Conservation (phyloP, 2,888 invertebrate genomes). For the Cantharis rufa region DNA sequence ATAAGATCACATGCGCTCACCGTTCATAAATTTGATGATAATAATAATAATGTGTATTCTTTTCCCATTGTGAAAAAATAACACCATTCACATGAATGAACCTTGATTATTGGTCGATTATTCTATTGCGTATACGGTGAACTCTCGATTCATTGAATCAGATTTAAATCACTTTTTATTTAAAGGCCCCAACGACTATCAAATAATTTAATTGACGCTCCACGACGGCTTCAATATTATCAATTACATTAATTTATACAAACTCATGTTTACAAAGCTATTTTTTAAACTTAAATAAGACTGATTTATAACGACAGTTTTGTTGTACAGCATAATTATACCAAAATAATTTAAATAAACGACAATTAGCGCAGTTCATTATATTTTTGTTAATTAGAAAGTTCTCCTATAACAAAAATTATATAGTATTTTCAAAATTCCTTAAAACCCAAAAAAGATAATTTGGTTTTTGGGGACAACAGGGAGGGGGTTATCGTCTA, state of each 20-base stretch:
- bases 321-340: not conserved
- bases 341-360: not conserved
- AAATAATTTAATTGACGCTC: not conserved
- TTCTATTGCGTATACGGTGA: not conserved
- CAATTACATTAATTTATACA: not conserved
- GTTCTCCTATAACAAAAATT: not conserved
- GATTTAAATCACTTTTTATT: not conserved
- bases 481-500: no score
- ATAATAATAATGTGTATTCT: not conserved
- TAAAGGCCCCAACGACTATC: no score
- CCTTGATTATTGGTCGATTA: not conserved
- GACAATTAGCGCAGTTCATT: not conserved
- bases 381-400: not conserved
- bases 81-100: not conserved
- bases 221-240: not conserved
- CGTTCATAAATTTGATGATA: not conserved
- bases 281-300: not conserved
- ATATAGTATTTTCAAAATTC: no score
- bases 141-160: not conserved
- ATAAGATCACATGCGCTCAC: not conserved
- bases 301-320: not conserved
- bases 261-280: not conserved
- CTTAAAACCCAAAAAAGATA: no score
- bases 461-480: no score
- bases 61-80: not conserved